phyloP scores from a whole-genome alignment of 2,888 invertebrate species.

The Drepana falcataria region DNA sequence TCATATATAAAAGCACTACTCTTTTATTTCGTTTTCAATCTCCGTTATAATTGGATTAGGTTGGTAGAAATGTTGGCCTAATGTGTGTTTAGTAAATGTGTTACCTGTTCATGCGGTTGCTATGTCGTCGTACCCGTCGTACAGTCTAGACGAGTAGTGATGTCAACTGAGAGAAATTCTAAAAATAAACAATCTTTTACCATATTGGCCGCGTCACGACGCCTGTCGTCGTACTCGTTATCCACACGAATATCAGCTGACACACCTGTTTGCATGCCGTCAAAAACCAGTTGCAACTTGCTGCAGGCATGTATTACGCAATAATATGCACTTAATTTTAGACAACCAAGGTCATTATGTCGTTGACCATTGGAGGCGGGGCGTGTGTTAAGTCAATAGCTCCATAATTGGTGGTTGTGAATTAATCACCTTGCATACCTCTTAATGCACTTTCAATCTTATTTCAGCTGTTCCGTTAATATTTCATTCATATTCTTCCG shows the following conservation, averaged over 20 bases:
- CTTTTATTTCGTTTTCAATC: background rate
- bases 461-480: conserved; percentile 40
- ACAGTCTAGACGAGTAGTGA: conserved; percentile 36
- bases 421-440: conserved; percentile 59
- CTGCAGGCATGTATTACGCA: conserved; percentile 58
- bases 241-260: conserved; percentile 45
- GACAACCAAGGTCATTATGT: conserved; percentile 49
- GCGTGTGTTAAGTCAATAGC: conserved; percentile 55
- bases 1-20: background rate
- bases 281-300: conserved; percentile 60
- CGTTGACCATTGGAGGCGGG: conserved; percentile 54
- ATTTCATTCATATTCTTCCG: conserved; percentile 40
- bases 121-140: conserved; percentile 35
- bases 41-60: too few relatives aligned
- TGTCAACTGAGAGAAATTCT: conserved; percentile 26
- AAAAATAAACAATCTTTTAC: conserved; percentile 28
- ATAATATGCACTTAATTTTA: conserved; percentile 56
- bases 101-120: conserved; percentile 26
- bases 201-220: conserved; percentile 28
- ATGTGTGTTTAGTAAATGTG: conserved; percentile 27
- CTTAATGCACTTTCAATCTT: conserved; percentile 70
- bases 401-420: conserved; percentile 60
- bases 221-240: conserved; percentile 22
- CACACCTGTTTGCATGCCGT: conserved; percentile 38
- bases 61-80: too few relatives aligned